Evolutionary conservation across 2,888 invertebrate species (phyloP).

Genomic region (Camptogramma bilineatum): DNA sequence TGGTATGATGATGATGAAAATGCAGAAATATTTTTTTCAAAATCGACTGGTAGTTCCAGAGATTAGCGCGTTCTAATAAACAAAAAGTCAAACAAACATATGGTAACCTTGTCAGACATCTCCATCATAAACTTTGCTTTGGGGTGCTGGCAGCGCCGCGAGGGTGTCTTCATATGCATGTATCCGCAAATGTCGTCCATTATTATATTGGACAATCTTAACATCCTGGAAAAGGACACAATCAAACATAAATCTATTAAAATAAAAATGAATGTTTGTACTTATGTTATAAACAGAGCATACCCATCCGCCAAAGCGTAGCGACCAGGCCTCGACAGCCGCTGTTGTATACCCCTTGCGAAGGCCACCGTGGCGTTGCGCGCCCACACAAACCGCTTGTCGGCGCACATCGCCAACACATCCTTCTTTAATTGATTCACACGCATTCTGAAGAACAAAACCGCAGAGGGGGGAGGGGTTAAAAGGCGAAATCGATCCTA

Average conservation of each 20-base stretch:
- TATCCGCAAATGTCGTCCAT: slow-evolving; percentile 65
- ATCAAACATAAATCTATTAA: too few species aligned
- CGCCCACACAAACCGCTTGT: slow-evolving; percentile 72
- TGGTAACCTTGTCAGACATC: slow-evolving; percentile 74
- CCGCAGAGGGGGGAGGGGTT: not conserved
- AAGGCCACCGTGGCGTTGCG: slow-evolving; percentile 76
- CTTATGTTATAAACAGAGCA: too few species aligned
- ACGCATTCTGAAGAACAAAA: slow-evolving; percentile 43
- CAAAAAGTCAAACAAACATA: too few species aligned
- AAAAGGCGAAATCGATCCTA: too few species aligned
- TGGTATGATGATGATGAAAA: too few species aligned
- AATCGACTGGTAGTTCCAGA: too few species aligned
- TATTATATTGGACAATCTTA: slow-evolving; percentile 73
- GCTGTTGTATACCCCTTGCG: slow-evolving; percentile 72
- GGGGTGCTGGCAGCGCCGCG: slow-evolving; percentile 57
- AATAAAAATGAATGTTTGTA: too few species aligned
- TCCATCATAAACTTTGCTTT: slow-evolving; percentile 76
- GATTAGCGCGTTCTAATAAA: too few species aligned
- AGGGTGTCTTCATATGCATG: slow-evolving; percentile 65
- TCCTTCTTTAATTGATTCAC: slow-evolving; percentile 66
- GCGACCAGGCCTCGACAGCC: slow-evolving; percentile 65
- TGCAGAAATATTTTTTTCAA: too few species aligned
- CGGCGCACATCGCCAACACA: slow-evolving; percentile 60
- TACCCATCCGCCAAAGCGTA: slow-evolving; percentile 72
- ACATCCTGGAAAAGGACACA: slow-evolving; percentile 60